Evolutionary conservation across 1,140 invertebrate genomes (phyloP), one percentile per base, ranked within the genome.

Genomic region (Conopomorpha cramerella): DNA sequence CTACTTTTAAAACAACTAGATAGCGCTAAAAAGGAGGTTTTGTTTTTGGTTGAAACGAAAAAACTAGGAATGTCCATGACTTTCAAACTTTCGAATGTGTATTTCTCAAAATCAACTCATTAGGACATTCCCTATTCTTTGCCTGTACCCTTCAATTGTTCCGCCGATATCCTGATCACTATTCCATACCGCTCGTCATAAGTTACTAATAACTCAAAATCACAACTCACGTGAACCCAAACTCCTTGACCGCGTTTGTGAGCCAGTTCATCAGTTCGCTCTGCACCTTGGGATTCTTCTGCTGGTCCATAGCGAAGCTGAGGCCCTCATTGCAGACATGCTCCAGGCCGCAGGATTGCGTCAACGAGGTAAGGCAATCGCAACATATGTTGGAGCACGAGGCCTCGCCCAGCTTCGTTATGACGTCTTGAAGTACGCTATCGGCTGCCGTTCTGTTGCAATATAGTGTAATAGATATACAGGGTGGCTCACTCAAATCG

Each of bases 241-340:
- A 96, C 55, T 95, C 92, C 43, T 85, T 84, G 0, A 96, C 81
- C 12, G 90, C 86, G 26, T 78, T 82, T 2, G 84, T 77, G 18
- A 94, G 73, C 92, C 93, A 95, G 16, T 84, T 77, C 11, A 95
- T 78, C 31, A 90, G 81, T 68, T 95, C 92, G 8, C 90, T 85
- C 50, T 95, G 91, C 19, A 95, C 91, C 64, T 95, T 95, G 0
- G 94, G 94, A 63, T 90, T 96, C 70, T 94, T 95, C 63, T 95
- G 91, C 2, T 64, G 61, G 57, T 83, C 86, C 62, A 94, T 92
- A 0, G 90, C 88, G 60, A 84, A 88, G 3, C 83, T 78, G 1
- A 91, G 52, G 2, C 89, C 84, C 57, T 88, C 84, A 28, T 81
- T 81, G 4, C 88, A 80, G 0, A 95, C 83, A 44, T 85, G 85